Percentiles rank a stretch among this genome's conserved stretches.
phyloP scores from a whole-genome alignment of 2,113 vertebrate species.

The Prolemur simus region DNA sequence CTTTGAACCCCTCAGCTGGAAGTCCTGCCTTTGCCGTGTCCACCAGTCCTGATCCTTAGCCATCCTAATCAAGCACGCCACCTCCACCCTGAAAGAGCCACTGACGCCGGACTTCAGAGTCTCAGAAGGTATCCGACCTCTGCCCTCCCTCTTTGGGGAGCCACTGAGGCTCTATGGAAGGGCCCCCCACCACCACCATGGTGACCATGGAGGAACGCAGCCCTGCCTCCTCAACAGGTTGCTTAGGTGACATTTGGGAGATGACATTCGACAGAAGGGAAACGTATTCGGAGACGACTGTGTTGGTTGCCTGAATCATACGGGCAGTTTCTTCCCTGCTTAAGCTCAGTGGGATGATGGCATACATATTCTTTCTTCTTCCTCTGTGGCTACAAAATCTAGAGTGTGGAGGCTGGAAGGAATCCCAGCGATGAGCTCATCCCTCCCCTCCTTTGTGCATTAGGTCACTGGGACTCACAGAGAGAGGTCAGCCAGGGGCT shows the following conservation, averaged over 20 bases:
- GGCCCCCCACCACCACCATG: no score
- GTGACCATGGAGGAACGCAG: neutral
- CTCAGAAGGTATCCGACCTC: neutral
- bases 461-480: neutral
- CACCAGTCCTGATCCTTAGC: neutral
- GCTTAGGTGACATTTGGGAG: neutral
- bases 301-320: neutral
- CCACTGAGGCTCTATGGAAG: neutral
- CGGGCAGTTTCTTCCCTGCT: neutral
- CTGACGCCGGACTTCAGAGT: no score
- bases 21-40: neutral
- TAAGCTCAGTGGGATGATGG: neutral
- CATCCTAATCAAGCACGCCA: neutral
- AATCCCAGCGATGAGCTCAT: conserved; percentile 53
- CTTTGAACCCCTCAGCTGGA: neutral
- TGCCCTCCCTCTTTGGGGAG: neutral
- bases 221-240: neutral
- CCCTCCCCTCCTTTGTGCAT: neutral
- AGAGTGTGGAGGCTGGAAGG: conserved; percentile 23
- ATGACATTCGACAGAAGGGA: neutral
- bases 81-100: neutral
- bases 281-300: neutral
- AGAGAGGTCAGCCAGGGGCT: conserved; percentile 2
- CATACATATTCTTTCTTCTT: neutral
- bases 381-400: neutral